Percentiles rank a stretch among this genome's conserved stretches.
phyloP scores from a whole-genome alignment of 2,113 vertebrate genomes.

The Hystrix brachyura region DNA sequence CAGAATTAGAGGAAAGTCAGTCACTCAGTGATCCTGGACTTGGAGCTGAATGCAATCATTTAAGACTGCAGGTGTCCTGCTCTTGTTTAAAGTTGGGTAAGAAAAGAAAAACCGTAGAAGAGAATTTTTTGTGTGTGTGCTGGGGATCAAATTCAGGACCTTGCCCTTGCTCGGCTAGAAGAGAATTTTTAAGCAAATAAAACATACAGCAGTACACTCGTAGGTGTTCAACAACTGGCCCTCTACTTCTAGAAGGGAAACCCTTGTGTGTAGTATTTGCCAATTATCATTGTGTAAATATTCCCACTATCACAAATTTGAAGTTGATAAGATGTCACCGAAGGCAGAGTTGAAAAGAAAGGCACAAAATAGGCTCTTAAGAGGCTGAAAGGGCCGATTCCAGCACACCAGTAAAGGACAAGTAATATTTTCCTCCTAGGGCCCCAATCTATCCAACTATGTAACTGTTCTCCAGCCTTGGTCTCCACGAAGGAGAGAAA shows the following conservation, averaged over 20 bases:
- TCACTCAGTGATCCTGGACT: neutral
- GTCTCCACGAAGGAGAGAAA: neutral
- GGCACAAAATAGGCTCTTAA: neutral
- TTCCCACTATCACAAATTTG: neutral
- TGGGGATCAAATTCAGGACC: too few species aligned
- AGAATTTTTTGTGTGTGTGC: neutral
- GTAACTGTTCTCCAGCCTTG: neutral
- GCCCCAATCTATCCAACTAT: neutral
- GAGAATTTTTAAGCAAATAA: constrained; percentile 42
- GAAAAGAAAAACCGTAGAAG: neutral
- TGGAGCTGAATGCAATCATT: neutral
- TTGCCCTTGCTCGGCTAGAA: neutral
- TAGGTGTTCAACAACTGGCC: neutral
- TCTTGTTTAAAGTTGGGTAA: neutral
- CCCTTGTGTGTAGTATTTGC: neutral
- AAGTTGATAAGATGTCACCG: neutral
- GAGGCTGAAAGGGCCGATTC: neutral
- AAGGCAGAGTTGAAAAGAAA: neutral
- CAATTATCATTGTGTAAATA: neutral
- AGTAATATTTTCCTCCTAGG: neutral
- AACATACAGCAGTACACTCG: neutral
- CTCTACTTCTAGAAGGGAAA: neutral
- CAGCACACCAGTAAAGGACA: neutral
- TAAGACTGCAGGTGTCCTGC: neutral
- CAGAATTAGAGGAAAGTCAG: neutral